Conservation (phyloP, 2,888 invertebrate species). For the Lasioglossum oenotherae region DNA sequence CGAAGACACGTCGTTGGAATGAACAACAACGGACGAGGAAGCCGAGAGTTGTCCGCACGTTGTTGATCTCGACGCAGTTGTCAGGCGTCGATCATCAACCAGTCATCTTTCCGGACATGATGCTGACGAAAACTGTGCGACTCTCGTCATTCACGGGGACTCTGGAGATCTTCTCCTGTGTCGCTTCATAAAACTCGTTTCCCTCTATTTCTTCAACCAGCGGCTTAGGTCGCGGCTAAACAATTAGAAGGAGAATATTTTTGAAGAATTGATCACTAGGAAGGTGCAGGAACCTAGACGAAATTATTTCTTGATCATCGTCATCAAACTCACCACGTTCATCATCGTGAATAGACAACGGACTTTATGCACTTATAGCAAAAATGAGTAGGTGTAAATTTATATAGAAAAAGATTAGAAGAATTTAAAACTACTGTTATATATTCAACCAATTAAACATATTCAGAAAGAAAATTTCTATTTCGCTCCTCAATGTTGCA, state of each 20-base stretch:
- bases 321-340: no score
- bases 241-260: neutral
- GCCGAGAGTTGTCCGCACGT: neutral
- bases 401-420: no score
- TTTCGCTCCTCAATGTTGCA: no score
- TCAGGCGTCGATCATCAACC: neutral
- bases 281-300: neutral
- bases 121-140: neutral
- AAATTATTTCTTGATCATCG: neutral
- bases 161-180: neutral
- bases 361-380: no score
- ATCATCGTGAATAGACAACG: no score
- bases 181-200: neutral
- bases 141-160: no score
- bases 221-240: no score
- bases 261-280: neutral
- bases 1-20: constrained; percentile 29
- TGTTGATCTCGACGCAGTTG: constrained; percentile 11
- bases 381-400: no score
- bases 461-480: no score
- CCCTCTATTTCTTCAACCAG: neutral
- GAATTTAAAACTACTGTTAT: no score
- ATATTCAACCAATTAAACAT: no score
- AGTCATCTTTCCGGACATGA: neutral
- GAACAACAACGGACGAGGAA: constrained; percentile 10